A percentile compares a stretch with the other conserved stretches of the same genome.
Conservation (phyloP, 2,888 invertebrate species). For the Drosophila planitibia region DNA sequence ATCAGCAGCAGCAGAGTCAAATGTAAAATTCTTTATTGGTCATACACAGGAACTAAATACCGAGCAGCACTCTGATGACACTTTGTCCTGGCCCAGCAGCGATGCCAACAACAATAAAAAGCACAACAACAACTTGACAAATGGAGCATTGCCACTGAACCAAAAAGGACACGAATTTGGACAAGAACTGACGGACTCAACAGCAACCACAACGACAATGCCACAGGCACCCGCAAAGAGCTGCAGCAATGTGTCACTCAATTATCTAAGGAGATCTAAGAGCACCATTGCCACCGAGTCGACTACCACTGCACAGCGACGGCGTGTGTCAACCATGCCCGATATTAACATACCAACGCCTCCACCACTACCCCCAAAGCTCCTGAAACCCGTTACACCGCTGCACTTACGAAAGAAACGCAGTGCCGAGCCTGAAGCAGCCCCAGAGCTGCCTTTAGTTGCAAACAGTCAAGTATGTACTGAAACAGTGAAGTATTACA, state of each 20-base stretch:
- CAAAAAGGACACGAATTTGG: constrained; percentile 28
- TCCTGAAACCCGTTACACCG: constrained; percentile 65
- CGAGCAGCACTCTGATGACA: constrained; percentile 53
- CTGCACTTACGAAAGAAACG: constrained; percentile 69
- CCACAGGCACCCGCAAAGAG: constrained; percentile 47
- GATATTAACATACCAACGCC: constrained; percentile 77
- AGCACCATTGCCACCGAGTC: constrained; percentile 42
- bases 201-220: constrained; percentile 9
- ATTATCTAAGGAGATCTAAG: constrained; percentile 68
- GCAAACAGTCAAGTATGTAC: constrained; percentile 66
- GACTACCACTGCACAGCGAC: constrained; percentile 37
- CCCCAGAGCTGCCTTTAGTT: constrained; percentile 7
- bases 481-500: constrained; percentile 6
- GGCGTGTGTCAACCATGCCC: constrained; percentile 73
- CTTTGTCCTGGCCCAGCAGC: constrained; percentile 64
- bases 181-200: constrained; percentile 21
- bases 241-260: constrained; percentile 66
- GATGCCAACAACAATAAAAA: constrained; percentile 65
- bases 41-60: constrained; percentile 71
- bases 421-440: constrained; percentile 39
- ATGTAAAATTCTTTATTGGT: constrained; percentile 82
- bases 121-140: constrained; percentile 46
- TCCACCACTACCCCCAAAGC: constrained; percentile 71
- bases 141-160: constrained; percentile 58
- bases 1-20: constrained; percentile 43